Evolutionary conservation across 2,113 vertebrate species (phyloP).

Genomic region (Rhadina sibilatrix): DNA sequence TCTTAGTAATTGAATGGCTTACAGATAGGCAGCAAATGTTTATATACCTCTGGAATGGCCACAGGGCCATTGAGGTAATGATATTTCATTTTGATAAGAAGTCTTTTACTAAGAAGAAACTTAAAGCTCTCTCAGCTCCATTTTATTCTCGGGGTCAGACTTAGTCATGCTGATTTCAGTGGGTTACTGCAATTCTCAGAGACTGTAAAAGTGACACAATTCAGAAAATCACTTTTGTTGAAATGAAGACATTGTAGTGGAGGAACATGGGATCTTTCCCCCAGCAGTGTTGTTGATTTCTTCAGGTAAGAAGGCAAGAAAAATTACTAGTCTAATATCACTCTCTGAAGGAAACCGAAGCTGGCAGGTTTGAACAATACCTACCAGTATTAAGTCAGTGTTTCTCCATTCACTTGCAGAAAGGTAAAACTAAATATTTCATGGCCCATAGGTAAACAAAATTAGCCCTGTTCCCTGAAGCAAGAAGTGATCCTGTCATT

Average conservation of each 20-base stretch:
- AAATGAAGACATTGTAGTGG: background rate
- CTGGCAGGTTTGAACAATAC: background rate
- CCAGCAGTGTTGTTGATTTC: background rate
- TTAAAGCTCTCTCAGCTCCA: background rate
- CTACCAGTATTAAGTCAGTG: background rate
- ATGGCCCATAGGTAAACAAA: background rate
- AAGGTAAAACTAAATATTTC: background rate
- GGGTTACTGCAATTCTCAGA: background rate
- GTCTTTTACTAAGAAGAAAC: background rate
- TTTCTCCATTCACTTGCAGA: background rate
- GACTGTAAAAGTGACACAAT: background rate
- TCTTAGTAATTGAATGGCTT: conserved; percentile 50
- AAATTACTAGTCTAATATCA: background rate
- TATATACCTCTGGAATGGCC: conserved; percentile 42
- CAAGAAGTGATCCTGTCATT: background rate
- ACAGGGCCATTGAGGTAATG: conserved; percentile 19
- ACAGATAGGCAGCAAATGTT: conserved; percentile 60
- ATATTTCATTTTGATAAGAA: conserved; percentile 23
- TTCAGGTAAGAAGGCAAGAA: background rate
- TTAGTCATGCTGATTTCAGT: background rate
- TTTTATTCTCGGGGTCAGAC: background rate
- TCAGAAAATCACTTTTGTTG: background rate
- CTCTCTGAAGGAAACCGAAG: background rate
- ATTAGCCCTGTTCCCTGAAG: conserved; percentile 1
- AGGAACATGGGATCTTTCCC: background rate